These are phyloP conservation scores for Pantelozetes paolii DNA, from an alignment of 2,888 invertebrate genomes.

Conservation along the genomic window DNA sequence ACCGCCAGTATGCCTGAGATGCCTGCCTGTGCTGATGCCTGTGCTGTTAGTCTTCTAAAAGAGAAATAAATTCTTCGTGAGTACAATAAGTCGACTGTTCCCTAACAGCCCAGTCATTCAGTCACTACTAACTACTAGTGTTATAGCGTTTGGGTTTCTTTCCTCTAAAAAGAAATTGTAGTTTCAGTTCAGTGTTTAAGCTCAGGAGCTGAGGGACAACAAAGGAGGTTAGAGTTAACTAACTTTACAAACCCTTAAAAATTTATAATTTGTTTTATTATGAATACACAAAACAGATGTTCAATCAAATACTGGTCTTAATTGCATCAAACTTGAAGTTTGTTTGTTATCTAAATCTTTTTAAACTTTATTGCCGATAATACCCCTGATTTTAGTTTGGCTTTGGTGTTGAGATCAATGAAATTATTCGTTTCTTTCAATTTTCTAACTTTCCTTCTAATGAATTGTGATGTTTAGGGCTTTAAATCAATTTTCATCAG, in stretches of 20 bases:
- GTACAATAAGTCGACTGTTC: not conserved
- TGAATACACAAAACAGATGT: too few species aligned
- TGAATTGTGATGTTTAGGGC: slow-evolving; percentile 10
- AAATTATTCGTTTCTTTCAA: not conserved
- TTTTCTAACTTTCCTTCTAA: slow-evolving; percentile 4
- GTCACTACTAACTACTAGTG: not conserved
- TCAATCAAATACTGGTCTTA: too few species aligned
- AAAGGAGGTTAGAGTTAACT: too few species aligned
- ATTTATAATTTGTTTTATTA: too few species aligned
- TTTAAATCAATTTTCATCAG: not conserved
- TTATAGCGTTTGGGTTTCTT: not conserved
- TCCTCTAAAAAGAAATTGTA: not conserved
- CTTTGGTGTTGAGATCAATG: not conserved
- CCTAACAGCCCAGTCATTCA: not conserved
- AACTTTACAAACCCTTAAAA: too few species aligned
- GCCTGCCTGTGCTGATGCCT: not conserved
- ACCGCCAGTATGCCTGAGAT: not conserved
- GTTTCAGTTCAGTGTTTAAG: not conserved
- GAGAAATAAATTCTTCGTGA: not conserved
- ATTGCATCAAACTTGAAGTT: too few species aligned
- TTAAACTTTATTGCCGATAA: too few species aligned
- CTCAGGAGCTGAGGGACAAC: too few species aligned
- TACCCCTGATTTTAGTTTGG: too few species aligned
- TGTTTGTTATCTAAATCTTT: too few species aligned
- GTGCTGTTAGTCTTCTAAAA: not conserved